Base-by-base conservation (phyloP, 2,797 vertebrate species). In the Xerus rutilus region DNA sequence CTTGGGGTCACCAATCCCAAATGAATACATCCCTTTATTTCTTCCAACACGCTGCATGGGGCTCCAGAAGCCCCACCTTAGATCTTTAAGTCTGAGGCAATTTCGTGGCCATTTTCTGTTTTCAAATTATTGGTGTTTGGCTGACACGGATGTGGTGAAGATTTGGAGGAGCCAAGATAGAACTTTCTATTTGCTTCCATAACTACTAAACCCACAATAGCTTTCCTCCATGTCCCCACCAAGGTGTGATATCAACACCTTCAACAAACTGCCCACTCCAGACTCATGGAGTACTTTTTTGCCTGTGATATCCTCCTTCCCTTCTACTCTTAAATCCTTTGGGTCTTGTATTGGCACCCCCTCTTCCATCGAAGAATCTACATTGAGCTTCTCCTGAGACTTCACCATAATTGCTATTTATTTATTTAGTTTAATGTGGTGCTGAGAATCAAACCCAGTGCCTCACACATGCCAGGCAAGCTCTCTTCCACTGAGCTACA, bases 241-340 rank as follows among this genome's bases (percentile, higher is more conserved):
- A 47, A 28, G 10, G 14, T 21, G 45, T 43, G 18, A 49, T 13
- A 14, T 14, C 3, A 30, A 32, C n/a, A 62, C 23, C 59, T 64
- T 74, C 47, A 43, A 64, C 8, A 28, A 23, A 3, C 3, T 67
- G 5, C 7, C 20, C 3, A 32, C n/a, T 17, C 49, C 35, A 76
- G 92, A 20, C 0, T 57, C 10, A 30, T 0, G 1, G 3, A 15
- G 0, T n/a, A 1, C 25, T 62, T 15, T 17, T 57, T 4, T 4
- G 3, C 30, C 12, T 52, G 7, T 12, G 21, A 14, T 17, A 39
- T 23, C 18, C 13, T 69, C 85, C 12, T 85, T 45, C 15, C 59
- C 59, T 62, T 25, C 23, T 62, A 62, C 23, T 25, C 59, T 25
- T 62, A 62, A 25, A 25, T 25, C 32, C n/a, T 77, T 83, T 28